Evolutionary conservation across 2,888 invertebrate genomes (phyloP), one percentile per base, ranked within the genome.

Genomic region (Troilus luridus): DNA sequence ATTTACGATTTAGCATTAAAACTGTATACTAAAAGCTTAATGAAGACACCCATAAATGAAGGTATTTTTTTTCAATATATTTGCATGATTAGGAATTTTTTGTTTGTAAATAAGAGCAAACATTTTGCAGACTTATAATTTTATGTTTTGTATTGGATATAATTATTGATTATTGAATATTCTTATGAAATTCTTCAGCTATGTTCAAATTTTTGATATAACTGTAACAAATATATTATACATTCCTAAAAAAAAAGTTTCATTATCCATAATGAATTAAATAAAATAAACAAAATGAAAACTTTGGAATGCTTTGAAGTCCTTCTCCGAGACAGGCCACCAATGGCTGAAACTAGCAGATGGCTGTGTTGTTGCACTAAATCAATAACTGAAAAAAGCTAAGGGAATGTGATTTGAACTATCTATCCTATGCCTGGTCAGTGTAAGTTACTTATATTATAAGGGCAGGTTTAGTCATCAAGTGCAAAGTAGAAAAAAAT

Each of bases 1-100:
- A 95, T 97, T 93, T 97, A 96, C 95, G 93, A 94, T 60, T 95
- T 95, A 93, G 97, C 98, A 1, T 94, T 97, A 93, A 94, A 96
- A 62, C 94, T 96, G 85, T 98, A 98, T 94, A 96, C 96, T 92
- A 95, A 95, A 93, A 96, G 96, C 92, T 96, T 97, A 93, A 94
- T 96, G 56, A 94, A 95, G 89, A 95, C 96, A 93, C 97, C 97
- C 19, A 95, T 95, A 91, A 95, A 96, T 93, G 95, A 96, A 94
- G 95, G 97, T 97, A 72, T 92, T 5, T 64, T n/a, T 54, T 77
- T 77, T 77, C 24, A 59, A 59, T 19, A 58, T 72, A 27, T 58
- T 77, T 85, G 81, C 81, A 85, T 85, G 56, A 9, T 56, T 85
- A 12, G n/a, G 11, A n/a, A n/a, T 56, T 85, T 85, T 56, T n/a